Evolutionary conservation across 2,888 invertebrate genomes (phyloP).

Genomic region (Julus scandinavius): DNA sequence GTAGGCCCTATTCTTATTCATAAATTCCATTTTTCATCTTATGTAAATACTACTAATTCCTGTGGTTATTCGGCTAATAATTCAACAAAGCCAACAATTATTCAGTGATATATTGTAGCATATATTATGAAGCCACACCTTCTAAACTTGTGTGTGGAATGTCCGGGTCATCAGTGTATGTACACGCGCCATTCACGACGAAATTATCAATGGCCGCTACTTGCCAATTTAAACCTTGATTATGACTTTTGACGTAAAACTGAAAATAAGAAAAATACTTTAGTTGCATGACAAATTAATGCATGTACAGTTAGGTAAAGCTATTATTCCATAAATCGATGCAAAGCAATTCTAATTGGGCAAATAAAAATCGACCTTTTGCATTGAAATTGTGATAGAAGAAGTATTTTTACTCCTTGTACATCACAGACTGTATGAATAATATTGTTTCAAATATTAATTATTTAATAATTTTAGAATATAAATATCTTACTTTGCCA

Average conservation of each 20-base stretch:
- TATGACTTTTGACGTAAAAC: neutral
- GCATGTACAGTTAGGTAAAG: neutral
- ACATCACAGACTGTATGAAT: too few relatives aligned
- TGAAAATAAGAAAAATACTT: neutral
- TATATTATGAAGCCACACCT: neutral
- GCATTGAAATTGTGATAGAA: too few relatives aligned
- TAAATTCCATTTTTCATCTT: too few relatives aligned
- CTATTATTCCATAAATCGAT: too few relatives aligned
- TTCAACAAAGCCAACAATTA: too few relatives aligned
- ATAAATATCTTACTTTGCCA: neutral
- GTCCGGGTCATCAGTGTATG: neutral
- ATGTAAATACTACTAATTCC: too few relatives aligned
- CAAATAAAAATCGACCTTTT: neutral
- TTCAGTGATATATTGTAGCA: too few relatives aligned
- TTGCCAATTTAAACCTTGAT: neutral
- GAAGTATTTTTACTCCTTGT: too few relatives aligned
- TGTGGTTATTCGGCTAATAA: too few relatives aligned
- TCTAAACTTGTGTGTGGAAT: neutral
- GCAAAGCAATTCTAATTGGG: too few relatives aligned
- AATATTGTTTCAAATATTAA: too few relatives aligned
- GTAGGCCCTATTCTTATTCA: neutral
- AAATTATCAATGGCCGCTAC: neutral
- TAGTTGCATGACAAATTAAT: neutral
- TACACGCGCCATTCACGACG: neutral
- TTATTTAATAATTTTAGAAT: neutral